Conservation (phyloP, 1,140 invertebrate genomes). For the Bradynema listronoti region DNA sequence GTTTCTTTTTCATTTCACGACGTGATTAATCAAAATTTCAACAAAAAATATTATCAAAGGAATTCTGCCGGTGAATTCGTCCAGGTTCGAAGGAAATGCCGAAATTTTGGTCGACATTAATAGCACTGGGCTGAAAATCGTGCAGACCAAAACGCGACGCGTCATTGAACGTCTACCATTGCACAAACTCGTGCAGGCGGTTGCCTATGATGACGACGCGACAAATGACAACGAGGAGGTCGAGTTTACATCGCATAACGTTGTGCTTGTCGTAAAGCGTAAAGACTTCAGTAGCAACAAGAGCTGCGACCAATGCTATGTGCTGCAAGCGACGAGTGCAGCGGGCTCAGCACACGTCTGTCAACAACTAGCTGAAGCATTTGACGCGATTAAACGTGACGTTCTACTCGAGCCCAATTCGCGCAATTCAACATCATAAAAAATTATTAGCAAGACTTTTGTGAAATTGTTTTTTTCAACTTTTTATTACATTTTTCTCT, state of each 20-base stretch:
- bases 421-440: too few relatives aligned
- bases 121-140: constrained; percentile 4
- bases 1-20: not conserved
- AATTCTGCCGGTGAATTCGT: not conserved
- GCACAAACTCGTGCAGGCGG: constrained; percentile 8
- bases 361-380: too few relatives aligned
- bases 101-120: constrained; percentile 6
- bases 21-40: not conserved
- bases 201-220: not conserved
- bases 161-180: constrained; percentile 4
- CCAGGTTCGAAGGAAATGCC: not conserved
- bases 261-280: constrained; percentile 5
- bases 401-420: too few relatives aligned
- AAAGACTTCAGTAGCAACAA: not conserved
- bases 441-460: too few relatives aligned
- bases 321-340: too few relatives aligned
- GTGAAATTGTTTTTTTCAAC: too few relatives aligned
- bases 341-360: too few relatives aligned
- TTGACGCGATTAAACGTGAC: too few relatives aligned
- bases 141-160: not conserved
- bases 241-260: not conserved
- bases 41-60: not conserved
- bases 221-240: not conserved
- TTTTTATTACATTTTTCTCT: too few relatives aligned
- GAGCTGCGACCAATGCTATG: not conserved